These are phyloP conservation scores for Nomada fucata DNA, from an alignment of 2,888 invertebrate genomes.

Conservation along the genomic window DNA sequence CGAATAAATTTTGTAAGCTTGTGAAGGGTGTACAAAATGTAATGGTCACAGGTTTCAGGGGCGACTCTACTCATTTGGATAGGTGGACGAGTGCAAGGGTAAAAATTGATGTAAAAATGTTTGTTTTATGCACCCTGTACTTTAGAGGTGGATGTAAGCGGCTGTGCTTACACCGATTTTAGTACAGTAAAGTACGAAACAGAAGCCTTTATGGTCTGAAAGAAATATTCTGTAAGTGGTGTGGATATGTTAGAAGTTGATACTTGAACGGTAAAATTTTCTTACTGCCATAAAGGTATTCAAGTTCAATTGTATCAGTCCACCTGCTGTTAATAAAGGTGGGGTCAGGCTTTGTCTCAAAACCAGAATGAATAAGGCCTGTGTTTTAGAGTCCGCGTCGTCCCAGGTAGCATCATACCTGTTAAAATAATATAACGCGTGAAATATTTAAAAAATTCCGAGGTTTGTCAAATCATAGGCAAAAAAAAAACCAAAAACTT, in stretches of 20 bases:
- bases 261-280: background rate
- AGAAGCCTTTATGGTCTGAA: constrained; percentile 15
- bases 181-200: constrained; percentile 27
- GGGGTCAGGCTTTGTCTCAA: background rate
- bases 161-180: constrained; percentile 2
- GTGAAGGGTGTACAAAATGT: too few relatives aligned
- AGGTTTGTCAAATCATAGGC: too few relatives aligned
- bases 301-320: constrained; percentile 8
- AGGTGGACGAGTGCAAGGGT: too few relatives aligned
- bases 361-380: constrained; percentile 4
- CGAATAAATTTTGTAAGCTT: too few relatives aligned
- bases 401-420: constrained; percentile 5
- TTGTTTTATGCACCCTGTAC: too few relatives aligned
- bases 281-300: constrained; percentile 8
- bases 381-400: background rate
- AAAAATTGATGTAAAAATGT: too few relatives aligned
- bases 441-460: background rate
- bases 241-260: background rate
- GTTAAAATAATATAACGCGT: background rate
- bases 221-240: background rate
- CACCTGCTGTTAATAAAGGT: constrained; percentile 1
- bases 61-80: too few relatives aligned
- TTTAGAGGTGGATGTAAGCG: too few relatives aligned
- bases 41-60: too few relatives aligned
- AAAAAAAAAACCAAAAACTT: too few relatives aligned